Evolutionary conservation across 2,797 vertebrate species (phyloP).

Genomic region (Manis pentadactyla): DNA sequence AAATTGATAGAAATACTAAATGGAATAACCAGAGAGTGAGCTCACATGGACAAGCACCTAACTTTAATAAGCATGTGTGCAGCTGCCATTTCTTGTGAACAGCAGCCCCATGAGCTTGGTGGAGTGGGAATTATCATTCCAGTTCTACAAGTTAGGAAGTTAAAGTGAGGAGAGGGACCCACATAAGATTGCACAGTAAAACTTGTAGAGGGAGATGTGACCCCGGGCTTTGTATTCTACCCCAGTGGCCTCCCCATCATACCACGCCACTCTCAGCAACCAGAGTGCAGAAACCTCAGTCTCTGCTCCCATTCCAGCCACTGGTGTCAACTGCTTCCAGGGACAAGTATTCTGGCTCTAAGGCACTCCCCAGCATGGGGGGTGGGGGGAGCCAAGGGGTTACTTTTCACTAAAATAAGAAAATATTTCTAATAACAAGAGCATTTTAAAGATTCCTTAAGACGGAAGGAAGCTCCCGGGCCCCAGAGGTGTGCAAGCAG

Average conservation of each 20-base stretch:
- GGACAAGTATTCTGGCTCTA: not conserved
- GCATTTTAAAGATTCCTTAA: constrained; percentile 13
- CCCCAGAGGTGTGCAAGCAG: not conserved
- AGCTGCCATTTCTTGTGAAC: not conserved
- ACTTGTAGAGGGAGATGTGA: not conserved
- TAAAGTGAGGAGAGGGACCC: not conserved
- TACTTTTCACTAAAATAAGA: not conserved
- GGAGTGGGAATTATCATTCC: not conserved
- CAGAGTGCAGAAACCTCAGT: not conserved
- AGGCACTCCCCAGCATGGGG: not conserved
- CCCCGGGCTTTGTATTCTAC: not conserved
- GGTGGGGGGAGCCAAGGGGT: not conserved
- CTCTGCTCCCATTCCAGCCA: not conserved
- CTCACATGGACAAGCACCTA: not conserved
- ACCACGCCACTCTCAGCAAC: not conserved
- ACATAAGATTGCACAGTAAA: not conserved
- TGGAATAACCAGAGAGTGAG: not conserved
- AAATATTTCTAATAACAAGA: not conserved
- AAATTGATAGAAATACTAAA: not conserved
- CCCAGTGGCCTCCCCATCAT: not conserved
- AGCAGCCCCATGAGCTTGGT: not conserved
- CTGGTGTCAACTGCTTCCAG: not conserved
- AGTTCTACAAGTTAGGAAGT: not conserved
- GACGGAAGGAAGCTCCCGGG: not conserved
- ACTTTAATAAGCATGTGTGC: not conserved